Base-by-base conservation (phyloP, 2,113 vertebrate species). In the Alces alces region DNA sequence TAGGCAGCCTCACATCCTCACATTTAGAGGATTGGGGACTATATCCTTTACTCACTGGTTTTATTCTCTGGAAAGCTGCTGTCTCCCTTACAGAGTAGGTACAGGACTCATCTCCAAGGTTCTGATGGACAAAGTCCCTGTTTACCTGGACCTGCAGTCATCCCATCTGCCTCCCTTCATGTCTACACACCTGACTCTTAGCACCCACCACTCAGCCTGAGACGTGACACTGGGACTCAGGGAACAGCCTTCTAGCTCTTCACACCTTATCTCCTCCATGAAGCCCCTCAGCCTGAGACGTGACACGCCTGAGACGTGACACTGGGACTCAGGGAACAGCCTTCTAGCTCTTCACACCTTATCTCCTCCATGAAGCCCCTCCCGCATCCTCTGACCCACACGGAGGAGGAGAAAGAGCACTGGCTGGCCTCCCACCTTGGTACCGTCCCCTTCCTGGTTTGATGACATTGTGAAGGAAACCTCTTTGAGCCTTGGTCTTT, bases 41-140 rank as follows among this genome's bases (percentile, higher is more conserved):
- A 39, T 39, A 80, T 80, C 16, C 54, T 95, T 82, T 27, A 13
- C 27, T 82, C 39, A 7, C 25, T 30, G 39, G 52, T 14, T 76
- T 33, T 45, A 80, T 28, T 87, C 36, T 84, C 85, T 54, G n/a
- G 21, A 93, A 84, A 58, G 80, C 54, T 70, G n/a, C 33, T 88
- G 33, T 36, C 10, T 85, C 16, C 16, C 39, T 86, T n/a, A 25
- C 14, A 82, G 23, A 57, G 60, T n/a, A 95, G 82, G 27, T 11
- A 58, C 17, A 58, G 90, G 58, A 91, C 64, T 85, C 3, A 0
- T 64, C 16, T 76, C 54, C 52, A 54, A 61, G 60, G 15, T 89
- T 95, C 86, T 0, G 2, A 79, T 0, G 5, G 10, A 36, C 64
- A 76, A 54, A 36, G 4, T 28, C 27, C 60, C 39, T 43, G 16